These are phyloP conservation scores for Bembecia ichneumoniformis DNA, from an alignment of 2,888 invertebrate genomes.

Conservation along the genomic window DNA sequence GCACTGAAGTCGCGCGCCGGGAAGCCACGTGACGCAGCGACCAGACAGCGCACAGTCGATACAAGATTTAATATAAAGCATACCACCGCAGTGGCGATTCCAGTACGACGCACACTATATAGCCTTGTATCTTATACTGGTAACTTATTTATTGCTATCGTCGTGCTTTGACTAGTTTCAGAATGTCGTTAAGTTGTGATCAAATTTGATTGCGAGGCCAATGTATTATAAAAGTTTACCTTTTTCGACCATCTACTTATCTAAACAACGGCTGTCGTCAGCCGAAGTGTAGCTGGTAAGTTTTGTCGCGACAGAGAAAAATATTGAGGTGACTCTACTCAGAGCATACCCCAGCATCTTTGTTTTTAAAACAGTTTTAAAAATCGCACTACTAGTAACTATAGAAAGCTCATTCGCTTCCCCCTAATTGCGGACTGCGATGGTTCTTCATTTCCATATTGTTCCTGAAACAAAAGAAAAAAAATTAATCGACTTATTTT, in stretches of 20 bases:
- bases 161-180: conserved; percentile 47
- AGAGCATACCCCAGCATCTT: conserved; percentile 70
- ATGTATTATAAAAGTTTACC: conserved; percentile 26
- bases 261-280: conserved; percentile 67
- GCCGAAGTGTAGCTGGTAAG: conserved; percentile 56
- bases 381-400: conserved; percentile 31
- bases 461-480: conserved; percentile 62
- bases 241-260: conserved; percentile 51
- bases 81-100: conserved; percentile 65
- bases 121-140: conserved; percentile 37
- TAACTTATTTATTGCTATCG: conserved; percentile 53
- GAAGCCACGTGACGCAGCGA: conserved; percentile 74
- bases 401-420: conserved; percentile 25
- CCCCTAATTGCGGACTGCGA: conserved; percentile 28
- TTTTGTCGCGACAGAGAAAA: conserved; percentile 30
- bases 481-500: conserved; percentile 25
- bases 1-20: conserved; percentile 73
- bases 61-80: conserved; percentile 70
- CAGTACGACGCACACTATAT: conserved; percentile 29
- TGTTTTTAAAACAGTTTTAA: conserved; percentile 40
- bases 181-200: conserved; percentile 11
- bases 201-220: conserved; percentile 25
- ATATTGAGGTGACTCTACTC: conserved; percentile 52
- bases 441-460: conserved; percentile 44
- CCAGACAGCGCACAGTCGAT: conserved; percentile 73